Conservation (phyloP, 2,797 vertebrate species). For the Muraenolepis orangiensis region DNA sequence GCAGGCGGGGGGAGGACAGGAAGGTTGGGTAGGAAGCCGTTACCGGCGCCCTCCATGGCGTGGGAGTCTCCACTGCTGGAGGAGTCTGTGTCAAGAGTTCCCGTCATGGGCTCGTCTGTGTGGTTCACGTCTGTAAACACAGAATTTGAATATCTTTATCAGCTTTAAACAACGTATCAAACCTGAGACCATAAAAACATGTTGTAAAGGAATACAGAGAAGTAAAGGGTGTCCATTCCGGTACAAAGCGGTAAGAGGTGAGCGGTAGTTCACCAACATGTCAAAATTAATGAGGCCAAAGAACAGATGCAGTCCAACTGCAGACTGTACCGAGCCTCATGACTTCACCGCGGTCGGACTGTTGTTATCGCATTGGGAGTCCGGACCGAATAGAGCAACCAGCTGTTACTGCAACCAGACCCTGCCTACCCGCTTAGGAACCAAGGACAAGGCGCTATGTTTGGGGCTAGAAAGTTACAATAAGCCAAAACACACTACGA, state of each 20-base stretch:
- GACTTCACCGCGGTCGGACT: neutral
- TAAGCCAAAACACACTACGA: neutral
- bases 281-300: neutral
- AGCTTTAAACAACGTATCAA: neutral
- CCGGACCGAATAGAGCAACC: neutral
- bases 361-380: too few species aligned
- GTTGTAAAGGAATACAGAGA: too few species aligned
- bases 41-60: constrained; percentile 67
- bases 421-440: constrained; percentile 38
- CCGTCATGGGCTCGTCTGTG: constrained; percentile 56
- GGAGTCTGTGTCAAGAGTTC: constrained; percentile 72
- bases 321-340: neutral
- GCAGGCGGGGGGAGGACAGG: constrained; percentile 56
- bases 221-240: neutral
- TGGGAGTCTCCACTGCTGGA: constrained; percentile 43
- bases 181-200: too few species aligned
- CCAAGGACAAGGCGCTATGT: neutral
- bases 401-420: constrained; percentile 23
- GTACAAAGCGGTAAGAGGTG: neutral
- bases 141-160: neutral
- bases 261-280: neutral
- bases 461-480: neutral
- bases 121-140: constrained; percentile 46
- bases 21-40: constrained; percentile 60
- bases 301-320: neutral